Conservation (phyloP, 2,113 vertebrate species). For the Eurystomus gularis region DNA sequence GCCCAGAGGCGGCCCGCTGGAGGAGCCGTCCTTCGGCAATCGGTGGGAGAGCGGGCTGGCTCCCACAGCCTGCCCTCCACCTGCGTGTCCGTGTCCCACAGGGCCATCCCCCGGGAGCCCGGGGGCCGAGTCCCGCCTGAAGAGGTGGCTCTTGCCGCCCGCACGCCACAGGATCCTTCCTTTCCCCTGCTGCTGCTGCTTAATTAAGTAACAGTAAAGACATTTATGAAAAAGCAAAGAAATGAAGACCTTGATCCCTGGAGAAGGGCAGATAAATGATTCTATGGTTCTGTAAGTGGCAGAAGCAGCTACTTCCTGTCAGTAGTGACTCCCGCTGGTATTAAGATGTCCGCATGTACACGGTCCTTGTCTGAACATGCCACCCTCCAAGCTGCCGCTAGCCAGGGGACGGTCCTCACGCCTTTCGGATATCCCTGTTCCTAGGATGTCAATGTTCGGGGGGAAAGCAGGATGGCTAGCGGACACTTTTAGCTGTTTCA, state of each 20-base stretch:
- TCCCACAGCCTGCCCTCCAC: background rate
- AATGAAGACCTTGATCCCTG: background rate
- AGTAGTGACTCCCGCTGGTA: background rate
- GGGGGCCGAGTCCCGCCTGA: too few species aligned
- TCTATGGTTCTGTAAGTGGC: too few species aligned
- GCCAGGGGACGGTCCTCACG: background rate
- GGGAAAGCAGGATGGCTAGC: background rate
- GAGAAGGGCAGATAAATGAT: too few species aligned
- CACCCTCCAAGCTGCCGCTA: background rate
- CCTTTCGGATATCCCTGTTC: background rate
- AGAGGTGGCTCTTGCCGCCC: background rate
- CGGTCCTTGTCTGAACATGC: fast-evolving
- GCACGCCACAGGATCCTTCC: too few species aligned
- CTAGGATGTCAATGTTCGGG: background rate
- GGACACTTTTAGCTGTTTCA: background rate
- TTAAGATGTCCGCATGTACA: fast-evolving
- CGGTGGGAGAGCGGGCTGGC: background rate
- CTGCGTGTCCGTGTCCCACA: fast-evolving
- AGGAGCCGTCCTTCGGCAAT: fast-evolving
- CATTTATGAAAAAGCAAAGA: background rate
- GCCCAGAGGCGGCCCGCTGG: too few species aligned
- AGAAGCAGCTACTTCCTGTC: background rate
- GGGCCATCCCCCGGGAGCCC: too few species aligned
- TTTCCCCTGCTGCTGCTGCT: too few species aligned
- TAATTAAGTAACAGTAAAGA: too few species aligned